These are phyloP conservation scores for Sceloporus undulatus DNA, from an alignment of 2,113 vertebrate genomes.

Conservation along the genomic window DNA sequence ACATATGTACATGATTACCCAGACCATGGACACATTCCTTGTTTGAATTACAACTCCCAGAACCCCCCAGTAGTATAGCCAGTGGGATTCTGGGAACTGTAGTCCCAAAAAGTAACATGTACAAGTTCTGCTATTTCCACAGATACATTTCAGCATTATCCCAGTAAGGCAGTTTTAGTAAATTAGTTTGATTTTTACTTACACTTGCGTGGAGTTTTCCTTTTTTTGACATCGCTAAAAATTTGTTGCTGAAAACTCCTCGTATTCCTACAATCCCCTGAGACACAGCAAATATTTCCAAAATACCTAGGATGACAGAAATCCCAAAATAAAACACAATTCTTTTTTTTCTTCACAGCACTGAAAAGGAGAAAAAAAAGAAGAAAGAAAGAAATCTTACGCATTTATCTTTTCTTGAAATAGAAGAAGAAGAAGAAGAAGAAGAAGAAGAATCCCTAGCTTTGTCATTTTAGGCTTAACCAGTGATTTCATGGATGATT, in stretches of 20 bases:
- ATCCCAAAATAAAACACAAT: constrained; percentile 85
- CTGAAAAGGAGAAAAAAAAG: constrained; percentile 56
- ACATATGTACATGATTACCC: too few relatives aligned
- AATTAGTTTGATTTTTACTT: constrained; percentile 77
- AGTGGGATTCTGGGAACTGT: too few relatives aligned
- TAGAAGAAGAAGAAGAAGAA: too few relatives aligned
- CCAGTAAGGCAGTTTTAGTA: constrained; percentile 44
- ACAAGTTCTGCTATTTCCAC: constrained; percentile 39
- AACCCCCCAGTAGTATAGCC: too few relatives aligned
- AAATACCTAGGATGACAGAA: constrained; percentile 93
- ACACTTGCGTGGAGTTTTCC: constrained; percentile 97
- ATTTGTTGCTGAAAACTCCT: constrained; percentile 97
- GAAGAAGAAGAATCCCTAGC: background rate
- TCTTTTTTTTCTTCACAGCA: constrained; percentile 54
- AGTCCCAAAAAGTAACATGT: too few relatives aligned
- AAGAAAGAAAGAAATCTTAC: constrained; percentile 27
- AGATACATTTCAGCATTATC: background rate
- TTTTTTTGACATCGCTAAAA: constrained; percentile 98
- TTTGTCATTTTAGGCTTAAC: background rate
- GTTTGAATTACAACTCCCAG: too few relatives aligned
- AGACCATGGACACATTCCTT: too few relatives aligned
- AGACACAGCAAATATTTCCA: constrained; percentile 98
- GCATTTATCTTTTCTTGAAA: constrained; percentile 28
- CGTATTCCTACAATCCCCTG: constrained; percentile 97
- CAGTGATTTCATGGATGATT: constrained; percentile 7